Conservation (phyloP, 2,888 invertebrate species). For the Bugulina stolonifera region DNA sequence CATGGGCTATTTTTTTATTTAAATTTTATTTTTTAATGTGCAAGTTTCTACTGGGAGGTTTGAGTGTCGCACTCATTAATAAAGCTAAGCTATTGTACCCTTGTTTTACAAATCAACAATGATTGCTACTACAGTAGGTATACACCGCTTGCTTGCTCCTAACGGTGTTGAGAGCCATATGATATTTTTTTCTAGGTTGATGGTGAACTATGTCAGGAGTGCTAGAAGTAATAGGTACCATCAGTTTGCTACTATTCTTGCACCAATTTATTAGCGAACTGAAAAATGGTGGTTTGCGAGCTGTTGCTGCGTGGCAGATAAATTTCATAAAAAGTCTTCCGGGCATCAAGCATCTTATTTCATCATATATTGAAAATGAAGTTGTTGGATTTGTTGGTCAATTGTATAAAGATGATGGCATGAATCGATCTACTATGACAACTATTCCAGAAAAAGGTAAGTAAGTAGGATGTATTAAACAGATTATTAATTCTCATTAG, state of each 20-base stretch:
- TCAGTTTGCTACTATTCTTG: neutral
- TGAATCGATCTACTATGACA: neutral
- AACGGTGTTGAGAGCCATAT: too few relatives aligned
- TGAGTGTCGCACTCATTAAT: too few relatives aligned
- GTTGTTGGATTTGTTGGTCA: conserved; percentile 21
- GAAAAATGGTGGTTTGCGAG: neutral
- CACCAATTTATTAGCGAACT: neutral
- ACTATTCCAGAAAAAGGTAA: conserved; percentile 16
- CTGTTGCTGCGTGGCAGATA: neutral
- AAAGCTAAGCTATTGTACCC: too few relatives aligned
- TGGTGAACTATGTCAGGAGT: neutral
- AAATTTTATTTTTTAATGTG: too few relatives aligned
- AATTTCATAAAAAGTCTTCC: neutral
- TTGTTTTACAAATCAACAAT: too few relatives aligned
- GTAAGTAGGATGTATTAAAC: too few relatives aligned
- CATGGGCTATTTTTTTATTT: too few relatives aligned
- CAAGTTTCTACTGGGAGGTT: too few relatives aligned
- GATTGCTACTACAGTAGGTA: too few relatives aligned
- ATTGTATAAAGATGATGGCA: neutral
- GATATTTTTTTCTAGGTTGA: too few relatives aligned
- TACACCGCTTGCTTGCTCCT: too few relatives aligned
- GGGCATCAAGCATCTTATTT: neutral
- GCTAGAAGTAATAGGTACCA: conserved; percentile 6
- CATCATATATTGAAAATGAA: neutral
- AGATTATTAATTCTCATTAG: too few relatives aligned